These are phyloP conservation scores for Trachelipus rathkii DNA, from an alignment of 1,140 invertebrate genomes.

Conservation along the genomic window DNA sequence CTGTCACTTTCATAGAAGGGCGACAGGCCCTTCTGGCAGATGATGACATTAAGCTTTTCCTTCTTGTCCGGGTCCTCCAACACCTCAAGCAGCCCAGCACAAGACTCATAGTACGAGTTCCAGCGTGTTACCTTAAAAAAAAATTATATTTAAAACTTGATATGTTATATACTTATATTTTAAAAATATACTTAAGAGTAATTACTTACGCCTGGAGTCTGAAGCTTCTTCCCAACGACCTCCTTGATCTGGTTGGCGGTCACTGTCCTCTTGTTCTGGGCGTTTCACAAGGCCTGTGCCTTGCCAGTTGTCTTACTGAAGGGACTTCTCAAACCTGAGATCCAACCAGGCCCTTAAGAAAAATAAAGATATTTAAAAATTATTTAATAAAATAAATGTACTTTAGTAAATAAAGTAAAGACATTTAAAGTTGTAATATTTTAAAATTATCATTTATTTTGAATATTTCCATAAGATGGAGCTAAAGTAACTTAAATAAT, in stretches of 20 bases:
- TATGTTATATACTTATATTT: conserved; percentile 14
- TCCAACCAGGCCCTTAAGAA: conserved; percentile 10
- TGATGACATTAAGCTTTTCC: conserved; percentile 21
- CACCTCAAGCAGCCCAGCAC: conserved; percentile 21
- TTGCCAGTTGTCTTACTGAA: conserved; percentile 12
- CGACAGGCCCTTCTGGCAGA: conserved; percentile 21
- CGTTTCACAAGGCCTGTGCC: conserved; percentile 24
- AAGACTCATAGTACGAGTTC: conserved; percentile 31
- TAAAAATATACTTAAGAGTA: conserved; percentile 9
- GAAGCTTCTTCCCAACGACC: neutral
- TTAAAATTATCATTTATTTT: too few species aligned
- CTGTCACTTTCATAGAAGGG: conserved; percentile 22
- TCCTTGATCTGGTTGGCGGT: conserved; percentile 18
- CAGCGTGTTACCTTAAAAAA: conserved; percentile 25
- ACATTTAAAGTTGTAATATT: too few species aligned
- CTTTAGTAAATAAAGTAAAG: too few species aligned
- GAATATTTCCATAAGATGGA: too few species aligned
- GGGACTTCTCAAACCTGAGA: neutral
- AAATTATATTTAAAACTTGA: neutral
- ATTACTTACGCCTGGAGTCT: conserved; percentile 1
- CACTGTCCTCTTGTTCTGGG: conserved; percentile 24
- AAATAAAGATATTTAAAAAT: too few species aligned
- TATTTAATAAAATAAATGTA: too few species aligned
- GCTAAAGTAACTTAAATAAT: too few species aligned
- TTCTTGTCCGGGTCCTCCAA: conserved; percentile 22